These are phyloP conservation scores for Habropoda laboriosa DNA, from an alignment of 1,140 invertebrate species.

Conservation along the genomic window DNA sequence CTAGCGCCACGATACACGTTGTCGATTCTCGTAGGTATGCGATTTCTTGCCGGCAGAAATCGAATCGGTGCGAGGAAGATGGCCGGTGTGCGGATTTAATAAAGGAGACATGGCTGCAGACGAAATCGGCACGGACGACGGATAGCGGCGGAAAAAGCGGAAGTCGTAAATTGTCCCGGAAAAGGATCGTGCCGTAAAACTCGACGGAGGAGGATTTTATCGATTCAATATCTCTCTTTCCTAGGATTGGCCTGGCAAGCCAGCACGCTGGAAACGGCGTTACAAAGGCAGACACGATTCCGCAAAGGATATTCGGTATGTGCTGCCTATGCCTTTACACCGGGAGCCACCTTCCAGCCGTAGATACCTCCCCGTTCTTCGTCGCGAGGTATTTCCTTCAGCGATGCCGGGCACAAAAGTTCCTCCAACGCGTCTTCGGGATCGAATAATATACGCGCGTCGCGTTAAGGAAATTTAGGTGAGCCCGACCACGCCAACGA, in stretches of 20 bases:
- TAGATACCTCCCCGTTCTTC: not conserved
- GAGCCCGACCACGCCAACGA: conserved; percentile 38
- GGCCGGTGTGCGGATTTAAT: conserved; percentile 42
- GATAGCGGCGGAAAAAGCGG: conserved; percentile 44
- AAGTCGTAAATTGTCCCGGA: conserved; percentile 60
- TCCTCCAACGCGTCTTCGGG: conserved; percentile 26
- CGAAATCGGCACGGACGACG: conserved; percentile 49
- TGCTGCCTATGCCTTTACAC: conserved; percentile 7
- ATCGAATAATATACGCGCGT: conserved; percentile 69
- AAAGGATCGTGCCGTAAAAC: conserved; percentile 64
- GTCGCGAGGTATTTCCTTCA: not conserved
- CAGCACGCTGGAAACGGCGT: conserved; percentile 38
- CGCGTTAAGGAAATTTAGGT: conserved; percentile 76
- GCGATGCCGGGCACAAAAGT: conserved; percentile 54
- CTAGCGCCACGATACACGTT: not conserved
- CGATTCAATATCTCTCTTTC: conserved; percentile 65
- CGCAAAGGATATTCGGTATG: conserved; percentile 50
- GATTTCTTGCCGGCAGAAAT: conserved; percentile 3
- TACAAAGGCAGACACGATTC: conserved; percentile 55
- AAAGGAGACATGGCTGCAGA: conserved; percentile 51
- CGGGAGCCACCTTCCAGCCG: not conserved
- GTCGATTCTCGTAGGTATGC: not conserved
- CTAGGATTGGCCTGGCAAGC: conserved; percentile 44
- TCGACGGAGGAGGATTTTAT: conserved; percentile 62
- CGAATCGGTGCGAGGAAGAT: conserved; percentile 25